Conservation (phyloP, 2,797 vertebrate genomes). For the Parauchenoglanis punctatus region DNA sequence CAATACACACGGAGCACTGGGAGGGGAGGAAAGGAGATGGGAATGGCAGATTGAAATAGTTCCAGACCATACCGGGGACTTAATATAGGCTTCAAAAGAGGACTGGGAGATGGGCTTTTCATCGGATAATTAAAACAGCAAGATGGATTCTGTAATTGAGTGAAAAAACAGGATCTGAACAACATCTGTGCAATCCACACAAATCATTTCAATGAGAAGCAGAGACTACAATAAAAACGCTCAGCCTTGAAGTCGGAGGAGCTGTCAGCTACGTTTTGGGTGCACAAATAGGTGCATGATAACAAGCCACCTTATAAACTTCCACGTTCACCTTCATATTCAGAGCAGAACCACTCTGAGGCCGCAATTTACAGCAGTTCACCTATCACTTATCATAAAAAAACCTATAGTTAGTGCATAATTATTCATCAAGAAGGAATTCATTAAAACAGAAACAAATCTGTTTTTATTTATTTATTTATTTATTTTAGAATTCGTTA, state of each 20-base stretch:
- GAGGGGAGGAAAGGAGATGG: constrained; percentile 51
- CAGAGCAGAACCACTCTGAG: not conserved
- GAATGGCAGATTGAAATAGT: constrained; percentile 66
- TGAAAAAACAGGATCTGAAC: constrained; percentile 81
- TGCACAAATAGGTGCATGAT: constrained; percentile 62
- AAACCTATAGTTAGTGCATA: not conserved
- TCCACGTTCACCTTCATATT: constrained; percentile 2
- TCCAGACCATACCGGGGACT: constrained; percentile 67
- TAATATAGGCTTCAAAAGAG: constrained; percentile 73
- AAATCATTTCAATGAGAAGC: constrained; percentile 81
- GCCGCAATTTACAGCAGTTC: not conserved
- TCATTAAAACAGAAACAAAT: constrained; percentile 4
- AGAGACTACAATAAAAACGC: constrained; percentile 75
- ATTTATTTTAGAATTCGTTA: not conserved
- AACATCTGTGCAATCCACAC: constrained; percentile 82
- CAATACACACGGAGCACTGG: constrained; percentile 44
- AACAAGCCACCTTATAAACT: constrained; percentile 63
- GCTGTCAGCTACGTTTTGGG: constrained; percentile 71
- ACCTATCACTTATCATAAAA: not conserved
- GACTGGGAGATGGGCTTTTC: constrained; percentile 77
- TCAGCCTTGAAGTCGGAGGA: constrained; percentile 72
- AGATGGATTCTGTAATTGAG: constrained; percentile 83
- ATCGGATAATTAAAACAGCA: constrained; percentile 82
- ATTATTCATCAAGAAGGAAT: constrained; percentile 1
- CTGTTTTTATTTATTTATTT: not conserved